Evolutionary conservation across 2,888 invertebrate species (phyloP).

Genomic region (Nematopogon swammerdamellus): DNA sequence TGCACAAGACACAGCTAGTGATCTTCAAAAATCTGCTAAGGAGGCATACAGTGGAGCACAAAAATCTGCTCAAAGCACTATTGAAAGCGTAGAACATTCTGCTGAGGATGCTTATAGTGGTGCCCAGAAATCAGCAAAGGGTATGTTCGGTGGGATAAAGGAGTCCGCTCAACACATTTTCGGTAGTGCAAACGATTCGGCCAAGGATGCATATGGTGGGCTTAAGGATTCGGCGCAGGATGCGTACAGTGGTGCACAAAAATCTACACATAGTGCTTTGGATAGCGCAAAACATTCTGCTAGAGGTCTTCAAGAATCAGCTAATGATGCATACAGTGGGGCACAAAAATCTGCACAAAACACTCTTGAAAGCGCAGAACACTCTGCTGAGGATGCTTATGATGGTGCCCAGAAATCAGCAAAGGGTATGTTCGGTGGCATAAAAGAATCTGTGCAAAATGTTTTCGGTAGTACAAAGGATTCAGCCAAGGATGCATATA

Average conservation of each 20-base stretch:
- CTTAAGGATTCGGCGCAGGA: slow-evolving; percentile 25
- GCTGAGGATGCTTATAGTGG: slow-evolving; percentile 48
- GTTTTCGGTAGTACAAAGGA: too few species aligned
- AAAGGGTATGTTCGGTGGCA: too few species aligned
- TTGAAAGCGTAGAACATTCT: slow-evolving; percentile 47
- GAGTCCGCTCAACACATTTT: too few species aligned
- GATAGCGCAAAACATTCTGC: slow-evolving; percentile 45
- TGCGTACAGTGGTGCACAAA: not conserved
- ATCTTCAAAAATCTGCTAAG: slow-evolving; percentile 22
- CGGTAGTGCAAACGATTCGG: slow-evolving; percentile 37
- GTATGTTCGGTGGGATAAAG: slow-evolving; percentile 19
- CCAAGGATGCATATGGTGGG: slow-evolving; percentile 25
- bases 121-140: slow-evolving; percentile 38
- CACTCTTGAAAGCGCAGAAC: slow-evolving; percentile 14
- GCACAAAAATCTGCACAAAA: not conserved
- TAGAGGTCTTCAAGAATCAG: slow-evolving; percentile 17
- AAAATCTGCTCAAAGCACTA: slow-evolving; percentile 40
- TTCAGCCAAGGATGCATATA: too few species aligned
- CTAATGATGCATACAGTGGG: not conserved
- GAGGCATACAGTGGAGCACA: slow-evolving; percentile 40
- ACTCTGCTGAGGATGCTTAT: too few species aligned
- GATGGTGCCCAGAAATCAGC: too few species aligned
- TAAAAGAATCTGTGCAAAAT: too few species aligned
- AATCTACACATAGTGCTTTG: slow-evolving; percentile 15
- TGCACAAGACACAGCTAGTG: slow-evolving; percentile 40